Evolutionary conservation across 37 sponge, comb jelly and placozoan species (phyloP), one percentile per base, ranked within the genome.

Genomic region (Mnemiopsis leidyi): DNA sequence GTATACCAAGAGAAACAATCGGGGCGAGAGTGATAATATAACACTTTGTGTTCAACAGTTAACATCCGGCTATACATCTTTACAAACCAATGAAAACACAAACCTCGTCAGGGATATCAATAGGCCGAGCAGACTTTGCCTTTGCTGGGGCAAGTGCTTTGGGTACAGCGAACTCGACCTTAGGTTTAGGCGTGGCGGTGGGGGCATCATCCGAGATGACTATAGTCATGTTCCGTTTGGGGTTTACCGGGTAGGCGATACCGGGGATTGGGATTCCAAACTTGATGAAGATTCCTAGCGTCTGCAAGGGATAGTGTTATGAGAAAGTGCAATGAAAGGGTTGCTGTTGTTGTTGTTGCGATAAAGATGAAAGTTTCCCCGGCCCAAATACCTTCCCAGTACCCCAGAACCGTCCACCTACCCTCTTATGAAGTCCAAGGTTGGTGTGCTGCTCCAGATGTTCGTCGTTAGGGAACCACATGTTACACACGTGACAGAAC

Each of bases 401-500:
- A n/a, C n/a, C n/a, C n/a, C n/a, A n/a, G n/a, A n/a, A n/a, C n/a
- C n/a, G n/a, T n/a, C n/a, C n/a, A n/a, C n/a, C n/a, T 79, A 79
- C 82, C 82, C 32, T 32, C 32, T 79, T 79, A 36, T 79, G 82
- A 1, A 79, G 35, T 13, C 28, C 31, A 1, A 79, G 82, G 7
- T 20, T 32, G 21, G 2, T 29, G 36, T 79, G 82, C 31, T 79
- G 23, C 20, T 23, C 82, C 82, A 79, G 36, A 32, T 79, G 37
- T 7, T 33, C 37, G 1, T 1, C 82, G 32, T 79, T 33, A 35
- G 82, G 35, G 29, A 79, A 79, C 82, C 82, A 79, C 37, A 79
- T 79, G 38, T 79, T 79, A 35, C 82, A 79, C 82, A 79, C 82
- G 21, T 30, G 36, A 79, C 82, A 79, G 36, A 79, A 36, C 82